These are phyloP conservation scores for Oreotragus oreotragus DNA, from an alignment of 2,113 vertebrate genomes.

Conservation along the genomic window DNA sequence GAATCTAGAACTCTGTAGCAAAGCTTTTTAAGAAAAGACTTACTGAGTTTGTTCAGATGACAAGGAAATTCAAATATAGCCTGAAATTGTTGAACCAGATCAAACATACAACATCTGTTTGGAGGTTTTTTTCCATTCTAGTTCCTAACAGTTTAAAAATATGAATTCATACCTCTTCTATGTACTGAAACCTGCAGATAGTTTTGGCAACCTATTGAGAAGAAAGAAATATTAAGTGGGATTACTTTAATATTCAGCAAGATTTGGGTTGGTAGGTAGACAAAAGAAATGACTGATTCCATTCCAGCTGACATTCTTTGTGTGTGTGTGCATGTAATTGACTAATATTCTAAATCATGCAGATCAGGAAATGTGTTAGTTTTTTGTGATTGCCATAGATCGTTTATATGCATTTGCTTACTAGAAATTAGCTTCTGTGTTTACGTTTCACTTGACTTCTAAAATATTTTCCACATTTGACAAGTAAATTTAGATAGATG, in stretches of 20 bases:
- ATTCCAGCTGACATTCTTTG: neutral
- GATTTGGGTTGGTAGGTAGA: neutral
- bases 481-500: neutral
- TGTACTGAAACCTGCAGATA: neutral
- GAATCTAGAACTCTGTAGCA: neutral
- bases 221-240: neutral
- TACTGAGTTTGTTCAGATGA: neutral
- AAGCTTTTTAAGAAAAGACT: neutral
- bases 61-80: neutral
- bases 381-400: neutral
- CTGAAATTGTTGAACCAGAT: neutral
- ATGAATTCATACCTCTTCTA: neutral
- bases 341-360: neutral
- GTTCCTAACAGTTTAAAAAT: neutral
- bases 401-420: neutral
- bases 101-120: neutral
- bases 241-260: conserved; percentile 7
- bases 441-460: conserved; percentile 27
- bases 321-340: neutral
- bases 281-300: neutral
- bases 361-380: neutral
- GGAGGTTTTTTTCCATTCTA: neutral
- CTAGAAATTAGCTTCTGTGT: neutral
- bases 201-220: neutral
- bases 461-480: conserved; percentile 39